phyloP scores from a whole-genome alignment of 2,797 vertebrate genomes.

The Chloroceryle amazona region DNA sequence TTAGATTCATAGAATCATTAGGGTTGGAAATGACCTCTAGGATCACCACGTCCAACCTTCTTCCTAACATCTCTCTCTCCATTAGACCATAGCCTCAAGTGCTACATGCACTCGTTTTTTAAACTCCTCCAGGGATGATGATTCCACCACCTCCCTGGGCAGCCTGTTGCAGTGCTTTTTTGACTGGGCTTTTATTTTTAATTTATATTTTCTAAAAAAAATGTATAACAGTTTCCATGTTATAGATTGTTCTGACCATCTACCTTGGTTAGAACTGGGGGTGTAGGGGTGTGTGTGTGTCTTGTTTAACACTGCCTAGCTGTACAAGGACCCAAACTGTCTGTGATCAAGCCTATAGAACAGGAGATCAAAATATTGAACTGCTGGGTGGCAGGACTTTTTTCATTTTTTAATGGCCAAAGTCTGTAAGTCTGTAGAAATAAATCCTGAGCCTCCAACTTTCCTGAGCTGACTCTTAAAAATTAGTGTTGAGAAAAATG shows the following conservation, averaged over 20 bases:
- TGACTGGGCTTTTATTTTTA: too few species aligned
- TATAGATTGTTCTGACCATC: not conserved
- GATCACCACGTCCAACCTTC: too few species aligned
- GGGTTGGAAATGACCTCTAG: too few species aligned
- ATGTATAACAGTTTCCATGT: not conserved
- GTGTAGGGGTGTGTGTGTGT: accelerated
- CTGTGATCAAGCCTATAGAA: not conserved
- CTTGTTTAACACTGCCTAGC: not conserved
- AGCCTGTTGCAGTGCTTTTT: not conserved
- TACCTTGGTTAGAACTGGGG: not conserved
- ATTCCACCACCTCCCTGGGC: too few species aligned
- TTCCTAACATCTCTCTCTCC: too few species aligned
- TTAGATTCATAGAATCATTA: not conserved
- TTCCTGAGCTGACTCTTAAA: not conserved
- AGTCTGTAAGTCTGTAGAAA: not conserved
- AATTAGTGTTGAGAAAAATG: not conserved
- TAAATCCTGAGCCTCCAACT: not conserved
- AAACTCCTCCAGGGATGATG: too few species aligned
- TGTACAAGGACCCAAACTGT: not conserved
- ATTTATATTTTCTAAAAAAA: not conserved
- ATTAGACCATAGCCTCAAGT: too few species aligned
- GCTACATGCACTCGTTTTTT: too few species aligned
- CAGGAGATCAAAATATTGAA: not conserved
- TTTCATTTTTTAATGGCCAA: not conserved
- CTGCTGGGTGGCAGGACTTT: not conserved